Percentiles rank a stretch among this genome's conserved stretches.
These are phyloP conservation scores for Siniperca scherzeri DNA, from an alignment of 2,797 vertebrate species.

Conservation along the genomic window DNA sequence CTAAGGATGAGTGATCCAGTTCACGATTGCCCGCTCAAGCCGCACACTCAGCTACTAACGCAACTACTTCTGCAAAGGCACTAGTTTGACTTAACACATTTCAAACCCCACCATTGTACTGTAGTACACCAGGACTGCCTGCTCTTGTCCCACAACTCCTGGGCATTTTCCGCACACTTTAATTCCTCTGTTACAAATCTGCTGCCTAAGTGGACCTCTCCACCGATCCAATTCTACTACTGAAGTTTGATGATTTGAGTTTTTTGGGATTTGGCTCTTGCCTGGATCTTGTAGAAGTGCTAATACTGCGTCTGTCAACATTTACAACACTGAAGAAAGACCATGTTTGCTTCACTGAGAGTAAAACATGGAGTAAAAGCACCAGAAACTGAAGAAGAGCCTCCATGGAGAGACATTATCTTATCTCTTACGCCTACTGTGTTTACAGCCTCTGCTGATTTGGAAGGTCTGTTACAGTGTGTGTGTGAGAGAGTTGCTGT, in stretches of 20 bases:
- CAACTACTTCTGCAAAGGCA: constrained; percentile 70
- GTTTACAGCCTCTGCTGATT: constrained; percentile 70
- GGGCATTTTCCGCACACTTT: constrained; percentile 71
- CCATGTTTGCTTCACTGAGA: constrained; percentile 25
- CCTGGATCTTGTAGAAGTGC: constrained; percentile 58
- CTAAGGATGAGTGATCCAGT: constrained; percentile 76
- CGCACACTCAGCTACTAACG: constrained; percentile 73
- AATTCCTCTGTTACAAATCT: constrained; percentile 64
- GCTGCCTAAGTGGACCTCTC: constrained; percentile 64
- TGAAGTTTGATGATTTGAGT: constrained; percentile 57
- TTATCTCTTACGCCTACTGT: constrained; percentile 58
- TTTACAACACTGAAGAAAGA: constrained; percentile 40
- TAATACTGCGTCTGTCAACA: constrained; percentile 42
- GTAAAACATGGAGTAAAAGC: constrained; percentile 25
- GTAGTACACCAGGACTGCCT: constrained; percentile 72
- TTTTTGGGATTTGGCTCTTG: constrained; percentile 35
- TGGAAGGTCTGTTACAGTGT: constrained; percentile 71
- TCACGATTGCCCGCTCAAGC: constrained; percentile 54
- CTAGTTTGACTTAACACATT: constrained; percentile 58
- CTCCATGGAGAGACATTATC: constrained; percentile 44
- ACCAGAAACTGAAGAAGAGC: constrained; percentile 41
- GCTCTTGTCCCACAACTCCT: constrained; percentile 64
- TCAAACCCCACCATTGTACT: constrained; percentile 65
- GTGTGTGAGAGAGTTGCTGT: constrained; percentile 37
- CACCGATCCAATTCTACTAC: constrained; percentile 59